Evolutionary conservation across 2,113 vertebrate species (phyloP), one percentile per base, ranked within the genome.

Genomic region (Hippocampus comes): DNA sequence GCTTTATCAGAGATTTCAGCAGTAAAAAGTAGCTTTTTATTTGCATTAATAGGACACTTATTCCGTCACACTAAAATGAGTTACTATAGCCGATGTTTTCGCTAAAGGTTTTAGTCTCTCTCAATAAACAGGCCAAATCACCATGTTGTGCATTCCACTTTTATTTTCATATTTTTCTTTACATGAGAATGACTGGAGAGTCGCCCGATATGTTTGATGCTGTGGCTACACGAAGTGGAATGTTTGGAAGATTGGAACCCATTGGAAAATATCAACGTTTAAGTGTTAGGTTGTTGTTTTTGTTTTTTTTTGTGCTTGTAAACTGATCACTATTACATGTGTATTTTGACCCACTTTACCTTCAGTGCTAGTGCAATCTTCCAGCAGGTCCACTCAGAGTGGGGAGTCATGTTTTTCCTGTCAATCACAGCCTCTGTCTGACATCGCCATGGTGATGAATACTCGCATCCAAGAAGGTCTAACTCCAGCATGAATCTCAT

Each of bases 211-310:
- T 48, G 59, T 73, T 65, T 30, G 42, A 71, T n/a, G 34, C 2
- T 63, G 65, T 34, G 65, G 72, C 71, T 21, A 63, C 72, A 78
- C 68, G 4, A 70, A 69, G 83, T 88, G 86, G 89, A 90, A 90
- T 90, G 89, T 89, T 78, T 38, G 72, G 85, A 88, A 87, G 83
- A 82, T 61, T 71, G 57, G 55, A 67, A 75, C 78, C 38, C 68
- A 65, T 76, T 38, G 75, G 85, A 88, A 87, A 81, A 79, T 59
- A 72, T 63, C 65, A 64, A 78, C 78, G n/a, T 71, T 70, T 48
- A 63, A 77, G 68, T 49, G 63, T 25, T 56, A 70, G 51, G 67
- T 4, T 46, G 30, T 34, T 34, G 0, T 4, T 5, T 34, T 34
- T 34, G 4, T 34, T 34, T 34, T 34, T 34, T 34, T 34, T 34